Evolutionary conservation across 1,140 invertebrate species (phyloP).

Genomic region (Luehdorfia chinensis): DNA sequence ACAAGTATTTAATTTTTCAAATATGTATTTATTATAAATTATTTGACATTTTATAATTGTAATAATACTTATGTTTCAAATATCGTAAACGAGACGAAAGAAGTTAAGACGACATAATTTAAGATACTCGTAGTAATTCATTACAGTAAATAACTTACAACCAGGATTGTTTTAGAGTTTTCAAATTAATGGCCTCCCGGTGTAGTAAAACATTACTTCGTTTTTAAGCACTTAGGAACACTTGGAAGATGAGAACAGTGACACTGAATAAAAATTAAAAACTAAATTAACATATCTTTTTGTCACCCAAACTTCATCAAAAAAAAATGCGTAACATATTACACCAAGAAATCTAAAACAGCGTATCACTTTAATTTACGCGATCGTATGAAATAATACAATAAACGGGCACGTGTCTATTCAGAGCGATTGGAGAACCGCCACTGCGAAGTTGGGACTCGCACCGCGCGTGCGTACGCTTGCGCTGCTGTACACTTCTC

Average conservation of each 20-base stretch:
- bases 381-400: constrained; percentile 12
- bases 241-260: neutral
- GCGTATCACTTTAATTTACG: constrained; percentile 17
- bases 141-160: neutral
- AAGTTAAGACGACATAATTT: neutral
- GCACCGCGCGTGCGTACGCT: constrained; percentile 63
- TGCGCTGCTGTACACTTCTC: constrained; percentile 39
- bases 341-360: neutral
- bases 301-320: neutral
- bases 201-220: constrained; percentile 3
- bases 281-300: neutral
- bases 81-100: neutral
- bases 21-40: too few relatives aligned
- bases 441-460: constrained; percentile 48
- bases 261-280: neutral
- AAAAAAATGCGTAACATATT: neutral
- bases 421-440: constrained; percentile 39
- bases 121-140: neutral
- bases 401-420: constrained; percentile 32
- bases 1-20: too few relatives aligned
- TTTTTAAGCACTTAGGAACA: constrained; percentile 9
- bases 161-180: constrained; percentile 1
- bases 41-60: too few relatives aligned
- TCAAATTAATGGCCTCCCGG: neutral
- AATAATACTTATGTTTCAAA: neutral